These are phyloP conservation scores for Sphyrna mokarran DNA, from an alignment of 2,113 vertebrate species.

Conservation along the genomic window DNA sequence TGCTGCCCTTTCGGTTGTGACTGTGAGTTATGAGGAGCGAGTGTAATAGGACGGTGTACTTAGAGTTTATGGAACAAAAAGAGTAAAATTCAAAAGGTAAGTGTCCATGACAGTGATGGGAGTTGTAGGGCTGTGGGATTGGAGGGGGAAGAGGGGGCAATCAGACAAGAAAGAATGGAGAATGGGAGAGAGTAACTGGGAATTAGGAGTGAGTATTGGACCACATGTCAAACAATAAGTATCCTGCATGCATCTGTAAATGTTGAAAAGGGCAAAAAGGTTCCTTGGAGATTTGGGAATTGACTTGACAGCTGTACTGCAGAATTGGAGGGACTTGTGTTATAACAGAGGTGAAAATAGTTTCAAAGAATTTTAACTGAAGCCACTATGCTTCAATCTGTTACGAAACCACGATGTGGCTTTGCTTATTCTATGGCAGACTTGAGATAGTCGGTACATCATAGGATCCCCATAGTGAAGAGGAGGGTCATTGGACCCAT, in stretches of 20 bases:
- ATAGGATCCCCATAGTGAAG: too few species aligned
- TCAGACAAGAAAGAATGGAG: neutral
- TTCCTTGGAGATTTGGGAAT: neutral
- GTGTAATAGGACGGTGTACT: neutral
- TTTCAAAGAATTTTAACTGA: too few species aligned
- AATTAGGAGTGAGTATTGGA: neutral
- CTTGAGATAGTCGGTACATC: too few species aligned
- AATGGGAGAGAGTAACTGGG: neutral
- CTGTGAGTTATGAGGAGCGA: neutral
- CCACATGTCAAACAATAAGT: neutral
- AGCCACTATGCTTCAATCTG: too few species aligned
- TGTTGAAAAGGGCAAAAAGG: neutral
- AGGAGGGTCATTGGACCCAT: too few species aligned
- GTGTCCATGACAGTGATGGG: too few species aligned
- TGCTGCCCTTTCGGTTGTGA: too few species aligned
- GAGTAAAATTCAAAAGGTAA: neutral
- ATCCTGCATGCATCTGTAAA: neutral
- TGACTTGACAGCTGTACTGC: neutral
- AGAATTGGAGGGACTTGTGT: neutral
- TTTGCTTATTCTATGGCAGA: too few species aligned
- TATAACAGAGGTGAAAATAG: neutral
- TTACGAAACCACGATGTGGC: too few species aligned
- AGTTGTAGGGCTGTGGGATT: too few species aligned
- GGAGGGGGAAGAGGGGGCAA: neutral
- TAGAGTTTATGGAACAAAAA: neutral